Evolutionary conservation across 2,888 invertebrate species (phyloP).

Genomic region (Dynastes grantii): DNA sequence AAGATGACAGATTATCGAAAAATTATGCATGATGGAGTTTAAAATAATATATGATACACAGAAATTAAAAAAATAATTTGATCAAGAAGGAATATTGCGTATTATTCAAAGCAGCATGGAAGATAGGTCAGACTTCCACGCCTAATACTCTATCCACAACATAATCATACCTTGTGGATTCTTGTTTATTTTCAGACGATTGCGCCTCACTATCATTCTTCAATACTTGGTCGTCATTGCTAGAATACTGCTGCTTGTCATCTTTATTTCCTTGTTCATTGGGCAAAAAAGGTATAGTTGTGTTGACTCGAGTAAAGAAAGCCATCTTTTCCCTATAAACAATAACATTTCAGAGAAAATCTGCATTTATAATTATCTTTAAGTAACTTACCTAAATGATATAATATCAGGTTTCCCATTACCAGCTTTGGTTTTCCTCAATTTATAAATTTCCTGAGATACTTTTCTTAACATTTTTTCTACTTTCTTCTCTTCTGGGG

Average conservation of each 20-base stretch:
- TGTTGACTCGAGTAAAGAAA: conserved; percentile 90
- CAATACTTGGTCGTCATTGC: conserved; percentile 54
- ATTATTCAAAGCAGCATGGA: background rate
- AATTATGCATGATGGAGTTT: conserved; percentile 17
- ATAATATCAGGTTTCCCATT: conserved; percentile 92
- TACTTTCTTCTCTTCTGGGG: conserved; percentile 79
- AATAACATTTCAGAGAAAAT: conserved; percentile 52
- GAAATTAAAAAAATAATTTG: conserved; percentile 31
- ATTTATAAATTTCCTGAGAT: conserved; percentile 91
- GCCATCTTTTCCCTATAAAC: conserved; percentile 94
- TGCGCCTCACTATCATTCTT: conserved; percentile 59
- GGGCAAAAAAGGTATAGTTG: conserved; percentile 84
- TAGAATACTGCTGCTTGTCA: conserved; percentile 49
- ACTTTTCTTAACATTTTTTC: conserved; percentile 90
- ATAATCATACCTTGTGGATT: conserved; percentile 81
- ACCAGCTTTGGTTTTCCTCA: conserved; percentile 89
- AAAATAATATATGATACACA: conserved; percentile 25
- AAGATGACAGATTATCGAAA: conserved; percentile 1
- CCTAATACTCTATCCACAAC: conserved; percentile 88
- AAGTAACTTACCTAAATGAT: conserved; percentile 87
- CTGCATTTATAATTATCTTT: background rate
- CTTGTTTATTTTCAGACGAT: conserved; percentile 53
- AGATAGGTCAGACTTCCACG: conserved; percentile 81
- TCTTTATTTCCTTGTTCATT: conserved; percentile 72
- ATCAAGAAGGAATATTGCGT: conserved; percentile 10